A percentile compares a stretch with the other conserved stretches of the same genome.
phyloP scores from a whole-genome alignment of 2,113 vertebrate genomes.

The Rousettus leschenaultii region DNA sequence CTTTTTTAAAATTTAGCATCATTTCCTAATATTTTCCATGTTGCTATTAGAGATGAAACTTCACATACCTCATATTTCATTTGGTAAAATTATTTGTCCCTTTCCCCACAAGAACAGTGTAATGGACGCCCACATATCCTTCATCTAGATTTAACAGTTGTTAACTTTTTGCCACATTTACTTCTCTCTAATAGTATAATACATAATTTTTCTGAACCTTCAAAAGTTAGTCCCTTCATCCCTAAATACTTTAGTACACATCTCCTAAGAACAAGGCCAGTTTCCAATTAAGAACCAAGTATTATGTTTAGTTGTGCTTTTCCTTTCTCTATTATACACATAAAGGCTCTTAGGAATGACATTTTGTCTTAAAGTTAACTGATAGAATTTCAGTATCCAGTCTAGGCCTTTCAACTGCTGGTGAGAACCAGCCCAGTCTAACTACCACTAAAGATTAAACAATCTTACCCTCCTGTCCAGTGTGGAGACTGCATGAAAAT shows the following conservation, averaged over 20 bases:
- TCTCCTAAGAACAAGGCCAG: neutral
- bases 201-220: neutral
- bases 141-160: neutral
- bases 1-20: neutral
- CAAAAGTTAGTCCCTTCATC: neutral
- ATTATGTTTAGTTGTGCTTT: neutral
- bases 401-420: neutral
- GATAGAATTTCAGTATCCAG: neutral
- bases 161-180: neutral
- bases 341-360: neutral
- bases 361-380: neutral
- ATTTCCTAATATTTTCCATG: neutral
- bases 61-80: neutral
- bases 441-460: neutral
- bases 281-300: neutral
- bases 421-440: neutral
- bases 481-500: neutral
- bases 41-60: neutral
- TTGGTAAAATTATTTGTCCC: neutral
- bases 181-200: neutral
- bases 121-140: neutral
- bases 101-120: neutral
- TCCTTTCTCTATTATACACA: neutral
- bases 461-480: neutral
- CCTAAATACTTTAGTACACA: neutral